These are phyloP conservation scores for Miniopterus natalensis DNA, from an alignment of 2,113 vertebrate genomes.

Conservation along the genomic window DNA sequence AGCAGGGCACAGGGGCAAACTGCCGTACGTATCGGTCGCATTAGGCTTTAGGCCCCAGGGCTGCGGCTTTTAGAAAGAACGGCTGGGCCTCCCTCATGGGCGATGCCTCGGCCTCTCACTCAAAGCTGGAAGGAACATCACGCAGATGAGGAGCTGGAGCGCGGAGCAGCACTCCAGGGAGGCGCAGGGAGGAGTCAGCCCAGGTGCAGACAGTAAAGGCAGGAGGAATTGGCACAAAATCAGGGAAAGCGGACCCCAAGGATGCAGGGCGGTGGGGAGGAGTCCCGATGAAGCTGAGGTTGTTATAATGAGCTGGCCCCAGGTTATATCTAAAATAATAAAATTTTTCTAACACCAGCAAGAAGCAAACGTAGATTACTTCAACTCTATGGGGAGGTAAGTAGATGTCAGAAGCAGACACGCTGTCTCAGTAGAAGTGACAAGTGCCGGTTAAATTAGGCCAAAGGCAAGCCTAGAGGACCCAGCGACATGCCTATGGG, in stretches of 20 bases:
- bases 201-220: accelerated
- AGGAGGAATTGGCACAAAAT: accelerated
- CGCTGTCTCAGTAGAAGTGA: accelerated
- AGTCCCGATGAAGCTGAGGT: neutral
- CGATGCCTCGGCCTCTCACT: neutral
- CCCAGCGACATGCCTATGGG: accelerated
- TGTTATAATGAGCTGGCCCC: accelerated
- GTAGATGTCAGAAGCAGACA: neutral
- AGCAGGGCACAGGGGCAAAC: neutral
- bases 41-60: accelerated
- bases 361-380: neutral
- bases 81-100: accelerated
- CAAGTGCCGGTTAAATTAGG: neutral
- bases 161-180: neutral
- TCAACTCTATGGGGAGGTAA: neutral
- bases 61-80: neutral
- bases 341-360: accelerated
- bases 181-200: accelerated
- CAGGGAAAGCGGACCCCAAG: neutral
- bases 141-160: neutral
- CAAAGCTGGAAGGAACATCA: accelerated
- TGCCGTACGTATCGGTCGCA: accelerated
- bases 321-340: neutral
- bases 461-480: neutral
- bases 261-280: accelerated